Evolutionary conservation across 2,888 invertebrate genomes (phyloP), one percentile per base, ranked within the genome.

Genomic region (Liodrosophila aerea): DNA sequence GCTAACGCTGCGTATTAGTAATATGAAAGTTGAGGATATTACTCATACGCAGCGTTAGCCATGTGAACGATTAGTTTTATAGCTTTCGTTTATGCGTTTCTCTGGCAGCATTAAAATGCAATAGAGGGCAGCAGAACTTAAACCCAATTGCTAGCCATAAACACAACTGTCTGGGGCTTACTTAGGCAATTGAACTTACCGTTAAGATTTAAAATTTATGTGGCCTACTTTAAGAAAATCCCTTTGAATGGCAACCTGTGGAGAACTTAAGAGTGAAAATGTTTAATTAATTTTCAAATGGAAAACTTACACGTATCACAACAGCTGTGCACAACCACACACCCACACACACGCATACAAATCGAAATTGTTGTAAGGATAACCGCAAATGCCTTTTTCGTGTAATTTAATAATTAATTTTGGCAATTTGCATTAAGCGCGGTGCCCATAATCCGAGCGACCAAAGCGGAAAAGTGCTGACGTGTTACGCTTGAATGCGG

Each of bases 331-430:
- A 11, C 33, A 18, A 12, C 11, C 40, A 41, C 54, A 45, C 15
- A 18, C n/a, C 36, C 15, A 47, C n/a, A 27, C 30, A 12, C 22
- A 4, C 4, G 16, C 15, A 13, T 16, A 22, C 73, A 83, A 80
- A 64, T 64, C 56, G 73, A 64, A 56, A 22, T 34, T 36, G 29
- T 13, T 56, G 15, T 53, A 53, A 49, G 61, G 58, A 57, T 61
- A 71, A 64, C 65, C 68, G 30, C 63, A 73, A 80, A 82, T 82
- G 85, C 73, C 54, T 70, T 76, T 85, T 74, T 73, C 73, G 66
- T 86, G 67, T 85, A 77, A 83, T 76, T 77, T 77, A 81, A 80
- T 80, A 86, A 86, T 84, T 85, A 86, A 86, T 86, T 86, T 86
- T 74, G 71, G 63, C 73, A 83, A 83, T 86, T 82, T 85, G 67